Evolutionary conservation across 2,113 vertebrate genomes (phyloP).

Genomic region (Crotophaga sulcirostris): DNA sequence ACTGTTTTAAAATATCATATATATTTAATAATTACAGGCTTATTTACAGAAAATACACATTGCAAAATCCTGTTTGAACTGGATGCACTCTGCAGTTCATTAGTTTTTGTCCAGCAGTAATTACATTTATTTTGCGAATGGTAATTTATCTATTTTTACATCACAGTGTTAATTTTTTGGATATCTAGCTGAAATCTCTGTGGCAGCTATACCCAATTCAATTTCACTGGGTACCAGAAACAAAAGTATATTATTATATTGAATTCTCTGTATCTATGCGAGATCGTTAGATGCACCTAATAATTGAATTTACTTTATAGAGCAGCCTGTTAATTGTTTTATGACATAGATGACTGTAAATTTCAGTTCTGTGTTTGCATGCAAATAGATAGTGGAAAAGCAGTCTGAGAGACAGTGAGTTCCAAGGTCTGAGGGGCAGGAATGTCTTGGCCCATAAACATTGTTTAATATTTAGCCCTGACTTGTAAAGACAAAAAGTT

Average conservation of each 20-base stretch:
- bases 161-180: constrained; percentile 49
- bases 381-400: not conserved
- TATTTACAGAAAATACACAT: constrained; percentile 33
- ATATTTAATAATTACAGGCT: constrained; percentile 52
- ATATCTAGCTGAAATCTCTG: constrained; percentile 40
- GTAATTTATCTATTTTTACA: constrained; percentile 59
- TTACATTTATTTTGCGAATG: constrained; percentile 51
- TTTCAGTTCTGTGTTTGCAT: not conserved
- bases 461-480: not conserved
- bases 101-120: constrained; percentile 59
- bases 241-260: constrained; percentile 20
- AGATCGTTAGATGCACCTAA: not conserved
- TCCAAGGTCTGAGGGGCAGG: not conserved
- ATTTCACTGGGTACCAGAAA: not conserved
- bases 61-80: constrained; percentile 25
- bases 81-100: not conserved
- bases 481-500: not conserved
- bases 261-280: not conserved
- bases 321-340: constrained; percentile 7
- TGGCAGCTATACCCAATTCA: constrained; percentile 32
- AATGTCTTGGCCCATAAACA: not conserved
- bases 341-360: not conserved
- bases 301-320: constrained; percentile 24
- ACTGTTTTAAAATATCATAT: constrained; percentile 58
- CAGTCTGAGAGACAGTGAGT: not conserved